Conservation (phyloP, 2,113 vertebrate species). For the Saguinus midas region DNA sequence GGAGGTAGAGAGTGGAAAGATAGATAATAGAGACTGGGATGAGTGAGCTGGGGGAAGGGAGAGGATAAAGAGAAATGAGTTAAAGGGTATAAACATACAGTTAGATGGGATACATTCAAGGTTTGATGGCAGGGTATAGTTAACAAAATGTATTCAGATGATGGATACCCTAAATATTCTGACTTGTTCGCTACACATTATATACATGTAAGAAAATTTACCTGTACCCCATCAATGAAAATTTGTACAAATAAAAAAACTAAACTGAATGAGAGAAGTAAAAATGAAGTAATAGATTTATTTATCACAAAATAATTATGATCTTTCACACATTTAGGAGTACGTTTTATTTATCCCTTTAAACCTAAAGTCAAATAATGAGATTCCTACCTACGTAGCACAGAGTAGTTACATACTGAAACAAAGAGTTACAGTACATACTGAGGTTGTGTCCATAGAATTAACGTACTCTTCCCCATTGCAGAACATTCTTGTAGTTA, state of each 20-base stretch:
- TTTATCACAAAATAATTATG: not conserved
- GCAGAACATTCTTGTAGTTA: not conserved
- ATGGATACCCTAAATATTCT: not conserved
- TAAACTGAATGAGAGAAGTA: not conserved
- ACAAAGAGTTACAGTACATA: not conserved
- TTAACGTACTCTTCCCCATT: fast-evolving
- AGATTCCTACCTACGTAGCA: not conserved
- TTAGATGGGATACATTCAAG: not conserved
- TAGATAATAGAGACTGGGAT: not conserved
- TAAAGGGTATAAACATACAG: not conserved
- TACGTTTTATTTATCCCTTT: not conserved
- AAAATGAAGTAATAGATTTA: not conserved
- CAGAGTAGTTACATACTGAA: not conserved
- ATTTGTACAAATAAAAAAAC: not conserved
- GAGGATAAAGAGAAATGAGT: not conserved
- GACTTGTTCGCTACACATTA: not conserved
- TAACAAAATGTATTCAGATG: not conserved
- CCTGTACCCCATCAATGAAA: not conserved
- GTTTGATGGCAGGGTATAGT: not conserved
- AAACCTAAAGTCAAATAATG: not conserved
- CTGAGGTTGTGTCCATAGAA: not conserved
- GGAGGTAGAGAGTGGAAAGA: no score
- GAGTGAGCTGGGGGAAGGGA: not conserved
- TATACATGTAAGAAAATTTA: not conserved
- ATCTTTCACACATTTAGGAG: not conserved